Base-by-base conservation (phyloP, 2,888 invertebrate species). In the Caenorhabditis parvicauda region DNA sequence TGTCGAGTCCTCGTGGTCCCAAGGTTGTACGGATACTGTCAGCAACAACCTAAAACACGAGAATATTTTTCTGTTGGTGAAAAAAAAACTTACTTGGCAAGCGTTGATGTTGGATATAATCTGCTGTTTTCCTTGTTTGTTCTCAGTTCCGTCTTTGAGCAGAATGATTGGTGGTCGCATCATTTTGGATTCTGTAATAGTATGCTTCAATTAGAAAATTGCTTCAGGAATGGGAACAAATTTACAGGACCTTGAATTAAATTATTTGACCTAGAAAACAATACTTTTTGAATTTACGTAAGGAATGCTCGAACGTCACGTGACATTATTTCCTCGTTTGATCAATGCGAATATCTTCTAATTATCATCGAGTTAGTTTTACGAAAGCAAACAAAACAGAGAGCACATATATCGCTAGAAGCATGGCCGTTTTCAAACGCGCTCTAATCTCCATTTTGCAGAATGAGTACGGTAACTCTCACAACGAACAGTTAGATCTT, bases 1-100 rank as follows among this genome's bases (percentile, higher is more conserved):
- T 99, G 84, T 99, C 98, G 94, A 99, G 93, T 67, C 98, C 98
- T 27, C 98, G 88, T 5, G 98, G 98, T 42, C 98, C 98, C 39
- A 99, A 86, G 0, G 98, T 99, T 0, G 98, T 98, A 57, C 95
- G 88, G 63, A 95, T 92, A 37, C 94, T 90, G 86, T 98, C 96
- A 1, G 92, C 92, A 29, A 99, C 89, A 7, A 83, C 82, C 70
- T 75, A 37, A 37, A 64, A 43, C 9, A 2, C 9, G 24, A 41
- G 29, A 21, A 39, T 39, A 24, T 25, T 19, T 25, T 7, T 25
- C 24, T 39, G n/a, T 38, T 37, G 7, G 21, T 7, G 28, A 4
- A 45, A 37, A 45, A 14, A 12, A 19, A 28, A 12, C 14, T 80
- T 12, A 71, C 82, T 64, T 61, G 56, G 57, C 81, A 81, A 7